These are phyloP conservation scores for Papilio demoleus DNA, from an alignment of 2,888 invertebrate species.

Conservation along the genomic window DNA sequence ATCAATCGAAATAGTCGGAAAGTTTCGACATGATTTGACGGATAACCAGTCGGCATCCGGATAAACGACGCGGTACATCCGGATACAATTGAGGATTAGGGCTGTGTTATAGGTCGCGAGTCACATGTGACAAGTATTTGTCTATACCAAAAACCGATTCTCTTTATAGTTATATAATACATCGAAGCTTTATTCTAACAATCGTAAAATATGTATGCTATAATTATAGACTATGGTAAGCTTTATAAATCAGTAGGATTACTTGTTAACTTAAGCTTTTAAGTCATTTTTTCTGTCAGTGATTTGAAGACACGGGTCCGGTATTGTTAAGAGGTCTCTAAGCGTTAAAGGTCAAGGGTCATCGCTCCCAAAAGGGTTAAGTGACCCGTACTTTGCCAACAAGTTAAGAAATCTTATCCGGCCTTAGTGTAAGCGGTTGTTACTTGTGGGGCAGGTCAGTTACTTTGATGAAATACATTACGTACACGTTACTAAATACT, in stretches of 20 bases:
- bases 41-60: slow-evolving; percentile 33
- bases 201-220: too few relatives aligned
- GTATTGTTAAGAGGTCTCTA: slow-evolving; percentile 35
- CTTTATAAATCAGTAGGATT: too few relatives aligned
- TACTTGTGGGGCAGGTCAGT: slow-evolving; percentile 46
- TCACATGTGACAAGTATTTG: background rate
- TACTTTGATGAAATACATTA: background rate
- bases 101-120: slow-evolving; percentile 31
- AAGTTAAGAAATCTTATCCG: slow-evolving; percentile 49
- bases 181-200: too few relatives aligned
- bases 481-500: too few relatives aligned
- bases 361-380: slow-evolving; percentile 51
- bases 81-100: background rate
- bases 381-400: slow-evolving; percentile 49
- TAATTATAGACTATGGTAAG: too few relatives aligned
- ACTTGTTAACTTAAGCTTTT: background rate
- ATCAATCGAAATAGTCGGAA: background rate
- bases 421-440: slow-evolving; percentile 49
- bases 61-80: slow-evolving; percentile 26
- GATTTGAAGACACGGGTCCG: slow-evolving; percentile 34
- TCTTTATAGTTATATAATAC: background rate
- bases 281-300: slow-evolving; percentile 1
- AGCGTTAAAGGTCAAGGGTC: slow-evolving; percentile 48
- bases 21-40: slow-evolving; percentile 22
- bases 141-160: background rate